Percentiles rank a stretch among this genome's conserved stretches.
phyloP scores from a whole-genome alignment of 2,888 invertebrate genomes.

The Amphipoea oculea region DNA sequence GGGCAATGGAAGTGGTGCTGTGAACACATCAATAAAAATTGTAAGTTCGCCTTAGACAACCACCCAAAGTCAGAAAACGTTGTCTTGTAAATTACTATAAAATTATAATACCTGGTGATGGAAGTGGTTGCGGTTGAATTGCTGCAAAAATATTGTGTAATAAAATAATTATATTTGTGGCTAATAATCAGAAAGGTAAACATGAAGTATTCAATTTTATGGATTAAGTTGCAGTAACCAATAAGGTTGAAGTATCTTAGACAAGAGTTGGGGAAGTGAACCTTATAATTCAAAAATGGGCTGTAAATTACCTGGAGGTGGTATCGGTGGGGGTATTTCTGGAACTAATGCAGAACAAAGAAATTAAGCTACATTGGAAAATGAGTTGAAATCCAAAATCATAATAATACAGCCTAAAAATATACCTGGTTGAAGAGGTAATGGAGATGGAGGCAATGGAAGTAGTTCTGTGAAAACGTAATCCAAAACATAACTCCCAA shows the following conservation, averaged over 20 bases:
- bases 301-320: not conserved
- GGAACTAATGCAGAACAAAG: not conserved
- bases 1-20: not conserved
- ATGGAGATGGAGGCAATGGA: not conserved
- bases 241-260: not conserved
- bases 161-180: not conserved
- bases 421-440: conserved; percentile 9
- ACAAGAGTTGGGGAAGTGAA: not conserved
- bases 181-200: not conserved
- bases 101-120: not conserved
- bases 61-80: not conserved
- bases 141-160: not conserved
- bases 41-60: not conserved
- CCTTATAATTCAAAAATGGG: not conserved
- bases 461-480: not conserved
- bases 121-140: not conserved
- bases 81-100: not conserved
- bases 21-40: not conserved
- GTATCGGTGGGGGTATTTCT: not conserved
- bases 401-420: not conserved
- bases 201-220: not conserved
- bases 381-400: not conserved
- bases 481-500: not conserved
- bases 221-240: not conserved
- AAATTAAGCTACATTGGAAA: not conserved